Conservation (phyloP, 2,113 vertebrate species). For the Cebidichthys violaceus region DNA sequence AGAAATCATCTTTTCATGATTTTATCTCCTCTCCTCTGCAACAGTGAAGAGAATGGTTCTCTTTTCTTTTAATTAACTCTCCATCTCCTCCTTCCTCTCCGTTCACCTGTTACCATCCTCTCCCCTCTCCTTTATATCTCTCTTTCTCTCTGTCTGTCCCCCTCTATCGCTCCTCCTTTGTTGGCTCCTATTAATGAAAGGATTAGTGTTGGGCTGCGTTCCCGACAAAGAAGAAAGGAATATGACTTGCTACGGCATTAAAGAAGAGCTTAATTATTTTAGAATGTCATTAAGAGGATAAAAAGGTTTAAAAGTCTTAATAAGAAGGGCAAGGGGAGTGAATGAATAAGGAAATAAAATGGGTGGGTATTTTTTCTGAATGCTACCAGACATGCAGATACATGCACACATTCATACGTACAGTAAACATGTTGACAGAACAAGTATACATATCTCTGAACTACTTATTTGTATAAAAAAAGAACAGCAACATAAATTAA, state of each 20-base stretch:
- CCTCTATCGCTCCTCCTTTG: conserved; percentile 69
- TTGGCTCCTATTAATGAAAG: conserved; percentile 78
- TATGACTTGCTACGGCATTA: conserved; percentile 70
- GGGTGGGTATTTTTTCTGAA: conserved; percentile 63
- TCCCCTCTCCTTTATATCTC: conserved; percentile 45
- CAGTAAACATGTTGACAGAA: conserved; percentile 73
- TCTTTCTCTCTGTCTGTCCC: conserved; percentile 52
- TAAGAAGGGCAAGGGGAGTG: conserved; percentile 59
- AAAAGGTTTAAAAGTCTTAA: conserved; percentile 72
- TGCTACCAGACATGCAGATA: conserved; percentile 69
- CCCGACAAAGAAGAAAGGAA: conserved; percentile 74
- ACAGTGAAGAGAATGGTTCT: conserved; percentile 25
- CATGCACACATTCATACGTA: conserved; percentile 70
- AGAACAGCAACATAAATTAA: conserved; percentile 81
- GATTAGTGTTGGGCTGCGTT: conserved; percentile 75
- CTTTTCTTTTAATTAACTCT: conserved; percentile 30
- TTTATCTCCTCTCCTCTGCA: background rate
- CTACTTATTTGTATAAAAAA: conserved; percentile 86
- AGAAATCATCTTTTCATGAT: conserved; percentile 17
- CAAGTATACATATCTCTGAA: conserved; percentile 85
- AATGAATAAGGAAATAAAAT: conserved; percentile 48
- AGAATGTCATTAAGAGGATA: conserved; percentile 78
- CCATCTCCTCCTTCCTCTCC: conserved; percentile 26
- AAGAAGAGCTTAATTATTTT: conserved; percentile 80
- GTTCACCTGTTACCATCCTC: conserved; percentile 55